A percentile compares a stretch with the other conserved stretches of the same genome.
Conservation (phyloP, 2,888 invertebrate genomes). For the Platypus cylindrus region DNA sequence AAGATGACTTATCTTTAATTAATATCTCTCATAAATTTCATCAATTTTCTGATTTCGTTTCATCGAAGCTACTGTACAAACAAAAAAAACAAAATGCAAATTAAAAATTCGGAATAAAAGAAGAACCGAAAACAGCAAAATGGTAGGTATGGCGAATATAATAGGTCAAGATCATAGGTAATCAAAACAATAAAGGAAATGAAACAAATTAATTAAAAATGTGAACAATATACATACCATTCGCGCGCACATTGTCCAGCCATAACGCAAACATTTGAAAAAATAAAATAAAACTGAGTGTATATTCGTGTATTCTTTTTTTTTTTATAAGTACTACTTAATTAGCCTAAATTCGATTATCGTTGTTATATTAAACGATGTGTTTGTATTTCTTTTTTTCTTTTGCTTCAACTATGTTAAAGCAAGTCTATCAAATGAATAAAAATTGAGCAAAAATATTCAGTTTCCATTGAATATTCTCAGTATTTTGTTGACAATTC, state of each 20-base stretch:
- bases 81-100: conserved; percentile 12
- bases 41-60: conserved; percentile 34
- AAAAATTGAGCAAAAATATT: too few species aligned
- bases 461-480: too few species aligned
- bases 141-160: conserved; percentile 2
- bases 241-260: conserved; percentile 35
- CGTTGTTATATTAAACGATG: conserved; percentile 17
- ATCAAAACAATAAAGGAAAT: conserved; percentile 13
- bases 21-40: conserved; percentile 33
- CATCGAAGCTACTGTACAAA: conserved; percentile 29
- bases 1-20: conserved; percentile 12
- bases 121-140: conserved; percentile 14
- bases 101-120: conserved; percentile 12
- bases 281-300: conserved; percentile 36
- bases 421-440: too few species aligned
- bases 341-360: conserved; percentile 10
- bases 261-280: conserved; percentile 36
- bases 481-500: too few species aligned
- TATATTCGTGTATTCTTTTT: conserved; percentile 30
- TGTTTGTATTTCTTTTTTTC: neutral
- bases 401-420: too few species aligned
- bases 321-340: conserved; percentile 1
- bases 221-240: conserved; percentile 33
- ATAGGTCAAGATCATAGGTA: conserved; percentile 10
- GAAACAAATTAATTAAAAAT: conserved; percentile 12